These are phyloP conservation scores for Lithosia quadra DNA, from an alignment of 2,888 invertebrate species.

Conservation along the genomic window DNA sequence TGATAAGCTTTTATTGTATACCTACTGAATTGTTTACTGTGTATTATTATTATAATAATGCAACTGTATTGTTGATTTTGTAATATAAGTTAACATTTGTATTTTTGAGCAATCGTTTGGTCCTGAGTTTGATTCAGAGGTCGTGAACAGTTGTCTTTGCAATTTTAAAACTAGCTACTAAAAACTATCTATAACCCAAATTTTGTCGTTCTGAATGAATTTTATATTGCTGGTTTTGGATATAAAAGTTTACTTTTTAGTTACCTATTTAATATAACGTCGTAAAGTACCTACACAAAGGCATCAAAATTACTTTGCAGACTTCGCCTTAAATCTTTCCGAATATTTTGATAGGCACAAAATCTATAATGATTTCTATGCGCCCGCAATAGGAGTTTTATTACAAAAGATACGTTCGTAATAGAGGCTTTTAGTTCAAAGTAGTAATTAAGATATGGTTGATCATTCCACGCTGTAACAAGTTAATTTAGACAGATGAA, in stretches of 20 bases:
- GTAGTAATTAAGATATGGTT: conserved; percentile 47
- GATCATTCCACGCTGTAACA: conserved; percentile 42
- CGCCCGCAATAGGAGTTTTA: conserved; percentile 35
- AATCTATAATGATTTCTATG: conserved; percentile 59
- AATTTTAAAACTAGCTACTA: too few relatives aligned
- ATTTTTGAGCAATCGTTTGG: too few relatives aligned
- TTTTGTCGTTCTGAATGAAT: too few relatives aligned
- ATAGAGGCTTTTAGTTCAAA: conserved; percentile 31
- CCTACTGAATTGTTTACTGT: not conserved
- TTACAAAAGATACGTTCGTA: conserved; percentile 32
- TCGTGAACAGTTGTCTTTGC: too few relatives aligned
- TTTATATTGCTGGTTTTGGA: too few relatives aligned
- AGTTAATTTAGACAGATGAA: conserved; percentile 42
- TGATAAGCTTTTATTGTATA: not conserved
- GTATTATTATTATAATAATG: not conserved
- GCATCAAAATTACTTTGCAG: not conserved
- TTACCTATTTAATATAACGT: too few relatives aligned
- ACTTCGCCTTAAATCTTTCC: conserved; percentile 43
- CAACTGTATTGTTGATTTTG: too few relatives aligned
- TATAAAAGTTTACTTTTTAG: too few relatives aligned
- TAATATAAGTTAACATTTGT: too few relatives aligned
- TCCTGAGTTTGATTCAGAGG: too few relatives aligned
- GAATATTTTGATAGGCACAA: conserved; percentile 54
- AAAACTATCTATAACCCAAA: too few relatives aligned
- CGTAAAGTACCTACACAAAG: not conserved